Conservation (phyloP, 1,140 invertebrate genomes). For the Gerris buenoi region DNA sequence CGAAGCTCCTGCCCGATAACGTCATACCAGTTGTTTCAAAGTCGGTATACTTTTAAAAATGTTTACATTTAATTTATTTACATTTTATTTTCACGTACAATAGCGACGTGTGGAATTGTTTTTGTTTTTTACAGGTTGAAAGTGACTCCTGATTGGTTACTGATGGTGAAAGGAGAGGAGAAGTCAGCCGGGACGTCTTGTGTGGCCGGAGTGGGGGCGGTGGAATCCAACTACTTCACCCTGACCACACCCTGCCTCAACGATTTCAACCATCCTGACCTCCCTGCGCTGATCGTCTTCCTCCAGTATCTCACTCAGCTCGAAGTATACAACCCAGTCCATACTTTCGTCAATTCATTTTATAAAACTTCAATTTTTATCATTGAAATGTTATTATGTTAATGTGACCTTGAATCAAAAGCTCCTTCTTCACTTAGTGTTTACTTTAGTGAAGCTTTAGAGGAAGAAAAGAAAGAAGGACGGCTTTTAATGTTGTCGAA, state of each 20-base stretch:
- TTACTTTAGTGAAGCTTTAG: too few relatives aligned
- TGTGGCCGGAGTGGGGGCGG: conserved; percentile 63
- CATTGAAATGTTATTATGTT: neutral
- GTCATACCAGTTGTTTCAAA: conserved; percentile 25
- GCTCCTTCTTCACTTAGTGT: too few relatives aligned
- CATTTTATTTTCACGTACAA: neutral
- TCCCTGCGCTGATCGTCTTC: conserved; percentile 58
- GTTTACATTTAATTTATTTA: neutral
- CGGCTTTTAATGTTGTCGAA: too few relatives aligned
- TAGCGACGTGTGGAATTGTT: neutral
- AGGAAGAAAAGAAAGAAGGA: too few relatives aligned
- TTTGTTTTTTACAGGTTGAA: conserved; percentile 29
- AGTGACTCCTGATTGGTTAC: conserved; percentile 34
- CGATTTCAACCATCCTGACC: conserved; percentile 44
- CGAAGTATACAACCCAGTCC: too few relatives aligned
- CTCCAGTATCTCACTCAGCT: conserved; percentile 74
- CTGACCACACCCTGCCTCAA: conserved; percentile 48
- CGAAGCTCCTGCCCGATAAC: conserved; percentile 31
- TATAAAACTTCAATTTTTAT: neutral
- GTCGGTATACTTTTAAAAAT: too few relatives aligned
- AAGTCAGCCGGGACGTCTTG: conserved; percentile 32
- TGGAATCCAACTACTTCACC: conserved; percentile 61
- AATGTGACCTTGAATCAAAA: too few relatives aligned
- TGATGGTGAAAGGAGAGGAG: conserved; percentile 22
- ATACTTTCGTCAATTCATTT: too few relatives aligned